Percentiles rank a stretch among this genome's conserved stretches.
These are phyloP conservation scores for Colinus virginianus DNA, from an alignment of 2,113 vertebrate genomes.

Conservation along the genomic window DNA sequence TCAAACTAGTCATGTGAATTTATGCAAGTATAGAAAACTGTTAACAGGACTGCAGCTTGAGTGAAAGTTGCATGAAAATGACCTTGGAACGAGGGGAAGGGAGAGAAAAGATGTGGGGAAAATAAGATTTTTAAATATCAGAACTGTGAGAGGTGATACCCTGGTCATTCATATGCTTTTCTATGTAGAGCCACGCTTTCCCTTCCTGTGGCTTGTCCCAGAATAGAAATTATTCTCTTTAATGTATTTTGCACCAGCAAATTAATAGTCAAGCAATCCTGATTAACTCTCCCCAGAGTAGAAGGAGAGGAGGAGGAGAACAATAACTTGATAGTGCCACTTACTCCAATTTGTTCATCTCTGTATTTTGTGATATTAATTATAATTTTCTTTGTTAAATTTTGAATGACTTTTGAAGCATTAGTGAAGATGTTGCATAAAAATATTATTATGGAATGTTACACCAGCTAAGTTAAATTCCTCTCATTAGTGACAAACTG, in stretches of 20 bases:
- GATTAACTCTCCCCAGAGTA: neutral
- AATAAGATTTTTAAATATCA: neutral
- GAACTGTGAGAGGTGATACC: neutral
- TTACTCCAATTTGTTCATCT: conserved; percentile 33
- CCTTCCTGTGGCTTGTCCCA: neutral
- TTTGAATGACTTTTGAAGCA: conserved; percentile 41
- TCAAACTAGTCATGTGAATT: neutral
- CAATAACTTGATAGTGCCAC: neutral
- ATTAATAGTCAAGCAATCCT: neutral
- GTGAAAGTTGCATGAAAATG: neutral
- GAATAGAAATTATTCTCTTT: neutral
- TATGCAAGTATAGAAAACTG: neutral
- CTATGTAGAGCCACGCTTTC: neutral
- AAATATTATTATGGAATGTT: conserved; percentile 9
- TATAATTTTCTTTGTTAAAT: neutral
- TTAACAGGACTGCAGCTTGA: neutral
- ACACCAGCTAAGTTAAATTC: conserved; percentile 5
- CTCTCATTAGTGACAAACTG: conserved; percentile 25
- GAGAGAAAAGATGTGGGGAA: neutral
- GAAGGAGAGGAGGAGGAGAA: neutral
- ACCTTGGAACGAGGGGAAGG: neutral
- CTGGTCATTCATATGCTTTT: neutral
- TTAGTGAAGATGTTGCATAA: conserved; percentile 15
- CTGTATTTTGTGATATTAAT: conserved; percentile 20
- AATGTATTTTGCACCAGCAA: neutral